Percentiles rank a stretch among this genome's conserved stretches.
Evolutionary conservation across 2,113 vertebrate genomes (phyloP).

Genomic region (Phalacrocorax aristotelis): DNA sequence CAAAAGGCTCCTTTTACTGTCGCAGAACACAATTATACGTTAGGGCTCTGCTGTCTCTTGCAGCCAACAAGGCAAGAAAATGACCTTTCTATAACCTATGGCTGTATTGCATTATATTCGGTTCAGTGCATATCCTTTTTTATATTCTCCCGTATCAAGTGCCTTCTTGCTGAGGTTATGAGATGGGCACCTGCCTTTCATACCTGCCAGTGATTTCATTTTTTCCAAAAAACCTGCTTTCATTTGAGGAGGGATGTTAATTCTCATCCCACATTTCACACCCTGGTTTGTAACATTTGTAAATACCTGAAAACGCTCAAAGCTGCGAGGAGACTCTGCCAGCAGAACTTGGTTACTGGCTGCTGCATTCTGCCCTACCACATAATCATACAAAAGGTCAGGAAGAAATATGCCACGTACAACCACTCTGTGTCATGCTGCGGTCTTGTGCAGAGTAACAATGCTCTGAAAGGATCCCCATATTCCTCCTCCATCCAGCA

Average conservation of each 20-base stretch:
- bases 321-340: background rate
- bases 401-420: background rate
- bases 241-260: background rate
- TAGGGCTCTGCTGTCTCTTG: conserved; percentile 21
- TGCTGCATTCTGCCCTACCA: background rate
- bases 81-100: conserved; percentile 53
- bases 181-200: background rate
- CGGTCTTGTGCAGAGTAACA: background rate
- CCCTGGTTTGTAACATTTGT: background rate
- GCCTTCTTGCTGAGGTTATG: background rate
- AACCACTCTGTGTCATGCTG: accelerated
- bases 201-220: background rate
- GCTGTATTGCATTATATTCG: conserved; percentile 13
- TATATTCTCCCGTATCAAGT: background rate
- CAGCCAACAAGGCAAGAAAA: conserved; percentile 53
- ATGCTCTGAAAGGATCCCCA: accelerated
- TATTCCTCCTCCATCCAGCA: background rate
- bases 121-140: background rate
- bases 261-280: background rate
- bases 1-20: conserved; percentile 36
- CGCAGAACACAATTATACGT: conserved; percentile 30
- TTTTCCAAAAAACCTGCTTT: background rate
- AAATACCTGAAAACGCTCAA: background rate
- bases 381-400: background rate
- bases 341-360: background rate